phyloP scores from a whole-genome alignment of 2,113 vertebrate species.

The Cyphomyrus plagiostoma region DNA sequence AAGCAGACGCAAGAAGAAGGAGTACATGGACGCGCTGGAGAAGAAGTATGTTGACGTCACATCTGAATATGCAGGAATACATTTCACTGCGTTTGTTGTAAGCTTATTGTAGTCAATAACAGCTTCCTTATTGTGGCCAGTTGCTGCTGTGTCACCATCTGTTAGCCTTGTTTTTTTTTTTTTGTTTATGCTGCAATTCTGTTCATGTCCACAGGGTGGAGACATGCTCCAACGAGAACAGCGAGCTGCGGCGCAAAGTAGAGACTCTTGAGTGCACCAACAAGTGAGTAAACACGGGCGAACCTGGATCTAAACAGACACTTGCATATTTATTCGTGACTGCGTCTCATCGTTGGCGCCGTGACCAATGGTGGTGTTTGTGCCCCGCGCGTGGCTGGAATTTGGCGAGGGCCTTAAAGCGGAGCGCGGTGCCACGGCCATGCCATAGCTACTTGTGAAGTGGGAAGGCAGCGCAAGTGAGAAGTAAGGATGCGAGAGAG shows the following conservation, averaged over 20 bases:
- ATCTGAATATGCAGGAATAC: background rate
- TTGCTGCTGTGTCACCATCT: conserved; percentile 2
- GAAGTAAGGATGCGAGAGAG: background rate
- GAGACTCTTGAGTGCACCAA: conserved; percentile 92
- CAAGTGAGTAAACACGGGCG: conserved; percentile 61
- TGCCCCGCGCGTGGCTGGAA: background rate
- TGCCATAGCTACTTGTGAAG: background rate
- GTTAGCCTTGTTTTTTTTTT: background rate
- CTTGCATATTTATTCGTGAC: too few species aligned
- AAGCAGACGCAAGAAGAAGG: conserved; percentile 97
- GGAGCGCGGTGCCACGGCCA: too few species aligned
- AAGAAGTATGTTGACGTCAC: conserved; percentile 76
- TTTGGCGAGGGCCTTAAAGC: background rate
- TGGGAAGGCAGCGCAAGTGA: background rate
- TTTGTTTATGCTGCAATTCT: conserved; percentile 35
- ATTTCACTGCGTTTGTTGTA: background rate
- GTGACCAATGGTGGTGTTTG: background rate
- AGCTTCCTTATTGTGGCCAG: background rate
- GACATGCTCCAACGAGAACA: conserved; percentile 91
- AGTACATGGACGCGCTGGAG: conserved; percentile 97
- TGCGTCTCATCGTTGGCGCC: background rate
- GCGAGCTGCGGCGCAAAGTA: conserved; percentile 88
- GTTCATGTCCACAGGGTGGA: conserved; percentile 76
- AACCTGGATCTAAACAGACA: background rate
- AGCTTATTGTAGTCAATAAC: background rate